These are phyloP conservation scores for Peromyscus eremicus DNA, from an alignment of 2,797 vertebrate genomes.

Conservation along the genomic window DNA sequence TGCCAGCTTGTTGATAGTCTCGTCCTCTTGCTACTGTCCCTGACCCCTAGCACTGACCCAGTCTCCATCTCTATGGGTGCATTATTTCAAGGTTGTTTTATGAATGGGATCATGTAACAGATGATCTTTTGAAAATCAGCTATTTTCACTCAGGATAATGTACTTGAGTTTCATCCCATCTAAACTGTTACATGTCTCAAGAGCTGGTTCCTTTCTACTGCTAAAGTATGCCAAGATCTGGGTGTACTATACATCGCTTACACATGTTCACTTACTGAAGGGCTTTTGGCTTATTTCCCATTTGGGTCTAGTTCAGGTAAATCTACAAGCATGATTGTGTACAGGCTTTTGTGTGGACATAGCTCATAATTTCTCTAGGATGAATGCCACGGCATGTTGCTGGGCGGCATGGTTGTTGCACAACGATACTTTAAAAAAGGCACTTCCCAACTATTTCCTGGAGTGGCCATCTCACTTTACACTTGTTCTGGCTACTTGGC, in stretches of 20 bases:
- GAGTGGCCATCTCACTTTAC: background rate
- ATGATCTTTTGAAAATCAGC: background rate
- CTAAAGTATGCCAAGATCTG: background rate
- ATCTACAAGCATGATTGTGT: background rate
- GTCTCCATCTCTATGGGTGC: background rate
- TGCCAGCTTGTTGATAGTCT: background rate
- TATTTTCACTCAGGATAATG: background rate
- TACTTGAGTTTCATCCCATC: background rate
- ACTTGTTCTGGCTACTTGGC: background rate
- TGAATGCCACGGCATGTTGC: background rate
- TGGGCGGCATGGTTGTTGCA: background rate
- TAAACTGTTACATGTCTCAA: background rate
- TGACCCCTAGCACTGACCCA: no score
- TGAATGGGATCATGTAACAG: background rate
- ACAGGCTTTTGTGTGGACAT: background rate
- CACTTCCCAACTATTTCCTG: background rate
- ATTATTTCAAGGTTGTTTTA: background rate
- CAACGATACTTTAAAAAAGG: background rate
- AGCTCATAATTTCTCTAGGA: background rate
- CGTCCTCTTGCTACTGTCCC: background rate
- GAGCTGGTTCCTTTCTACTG: background rate
- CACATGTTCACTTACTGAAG: background rate
- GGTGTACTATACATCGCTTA: background rate
- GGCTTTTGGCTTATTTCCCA: background rate
- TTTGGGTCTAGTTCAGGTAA: constrained; percentile 33